Conservation (phyloP, 1,140 invertebrate species). For the Physella acuta region DNA sequence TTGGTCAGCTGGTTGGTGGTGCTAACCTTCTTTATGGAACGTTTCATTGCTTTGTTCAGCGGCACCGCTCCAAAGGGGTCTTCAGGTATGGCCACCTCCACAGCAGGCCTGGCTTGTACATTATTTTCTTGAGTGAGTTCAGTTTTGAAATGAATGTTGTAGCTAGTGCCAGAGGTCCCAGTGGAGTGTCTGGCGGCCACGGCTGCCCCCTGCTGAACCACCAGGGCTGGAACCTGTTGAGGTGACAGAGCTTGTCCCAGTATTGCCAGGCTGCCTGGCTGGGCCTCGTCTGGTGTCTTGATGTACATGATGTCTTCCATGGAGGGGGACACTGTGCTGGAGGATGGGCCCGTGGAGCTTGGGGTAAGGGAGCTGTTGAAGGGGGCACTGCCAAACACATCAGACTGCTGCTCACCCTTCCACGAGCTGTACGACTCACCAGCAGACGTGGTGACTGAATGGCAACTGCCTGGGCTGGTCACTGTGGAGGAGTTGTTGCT, state of each 20-base stretch:
- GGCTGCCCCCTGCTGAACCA: conserved; percentile 12
- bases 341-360: conserved; percentile 49
- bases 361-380: conserved; percentile 62
- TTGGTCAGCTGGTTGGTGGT: neutral
- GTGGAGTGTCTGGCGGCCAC: neutral
- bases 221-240: neutral
- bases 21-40: conserved; percentile 16
- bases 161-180: neutral
- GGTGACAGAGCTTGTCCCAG: neutral
- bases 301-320: conserved; percentile 30
- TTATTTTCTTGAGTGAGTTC: neutral
- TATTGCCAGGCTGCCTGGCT: conserved; percentile 25
- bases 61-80: conserved; percentile 70
- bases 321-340: conserved; percentile 35
- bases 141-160: neutral
- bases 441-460: conserved; percentile 8
- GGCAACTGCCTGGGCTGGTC: conserved; percentile 17
- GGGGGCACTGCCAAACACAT: conserved; percentile 76
- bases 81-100: conserved; percentile 19
- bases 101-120: neutral
- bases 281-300: conserved; percentile 32
- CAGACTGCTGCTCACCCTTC: conserved; percentile 41
- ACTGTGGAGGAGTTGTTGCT: conserved; percentile 25
- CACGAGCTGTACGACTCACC: neutral
- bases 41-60: conserved; percentile 55